Evolutionary conservation across 1,140 invertebrate species (phyloP), one percentile per base, ranked within the genome.

Genomic region (Drosophila gunungcola): DNA sequence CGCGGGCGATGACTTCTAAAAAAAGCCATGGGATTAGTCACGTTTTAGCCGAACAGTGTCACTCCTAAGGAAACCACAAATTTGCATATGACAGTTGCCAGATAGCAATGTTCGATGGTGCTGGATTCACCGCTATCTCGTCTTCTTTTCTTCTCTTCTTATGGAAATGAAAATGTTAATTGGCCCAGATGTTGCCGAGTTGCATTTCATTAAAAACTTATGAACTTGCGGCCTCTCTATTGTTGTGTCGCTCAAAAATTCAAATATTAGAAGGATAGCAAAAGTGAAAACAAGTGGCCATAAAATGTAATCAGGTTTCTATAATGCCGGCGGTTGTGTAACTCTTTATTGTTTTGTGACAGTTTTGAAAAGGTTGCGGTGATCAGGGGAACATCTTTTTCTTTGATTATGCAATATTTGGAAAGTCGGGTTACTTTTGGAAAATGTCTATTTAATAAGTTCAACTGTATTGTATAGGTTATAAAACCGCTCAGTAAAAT

Each of bases 21-120:
- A 74, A 78, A 58, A 74, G 76, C 55, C 64, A 63, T 67, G 72
- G 67, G 64, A 85, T 85, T 88, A 88, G 82, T 86, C 73, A 85
- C 83, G 82, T 78, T 81, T 78, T 42, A 70, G 10, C 68, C 68
- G 41, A 41, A 49, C 21, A 70, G 60, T 58, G 72, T 75, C 72
- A 52, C 61, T 74, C 60, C 67, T 69, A 70, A 70, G 29, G 69
- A 43, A 57, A 13, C 64, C 46, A 39, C 21, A 73, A 46, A 78
- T 83, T 83, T 79, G 74, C 74, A 74, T 78, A 69, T 63, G 73
- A 41, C 38, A 61, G 49, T 55, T 46, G 73, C 49, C 38, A 61
- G 49, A 51, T 46, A 38, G 63, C 21, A 27, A 27, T 43, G 45
- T 21, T 60, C 25, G 29, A 56, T 41, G 32, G 42, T 38, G 43